These are phyloP conservation scores for Wiebesia pumilae DNA, from an alignment of 1,140 invertebrate species.

Conservation along the genomic window DNA sequence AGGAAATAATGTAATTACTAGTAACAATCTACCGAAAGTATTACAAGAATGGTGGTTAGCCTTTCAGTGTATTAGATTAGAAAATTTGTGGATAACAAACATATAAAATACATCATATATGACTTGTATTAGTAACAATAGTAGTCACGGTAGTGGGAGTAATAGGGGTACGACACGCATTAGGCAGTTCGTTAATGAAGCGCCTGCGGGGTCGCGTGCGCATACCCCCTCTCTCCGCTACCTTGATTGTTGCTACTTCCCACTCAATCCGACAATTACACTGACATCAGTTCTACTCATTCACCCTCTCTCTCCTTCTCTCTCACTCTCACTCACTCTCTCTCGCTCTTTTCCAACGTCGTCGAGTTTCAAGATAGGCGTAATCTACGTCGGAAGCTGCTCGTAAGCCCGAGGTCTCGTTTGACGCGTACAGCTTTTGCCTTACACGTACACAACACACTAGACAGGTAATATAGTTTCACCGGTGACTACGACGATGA, in stretches of 20 bases:
- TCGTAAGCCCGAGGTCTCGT: constrained; percentile 37
- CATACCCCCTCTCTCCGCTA: not conserved
- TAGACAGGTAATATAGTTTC: not conserved
- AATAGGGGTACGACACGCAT: not conserved
- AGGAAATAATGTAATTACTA: too few species aligned
- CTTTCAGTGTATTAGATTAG: not conserved
- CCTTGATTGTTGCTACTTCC: not conserved
- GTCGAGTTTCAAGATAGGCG: constrained; percentile 26
- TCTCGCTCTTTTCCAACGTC: not conserved
- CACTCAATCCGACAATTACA: constrained; percentile 32
- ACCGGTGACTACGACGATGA: not conserved
- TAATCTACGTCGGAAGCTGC: constrained; percentile 47
- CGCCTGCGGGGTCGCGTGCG: constrained; percentile 20
- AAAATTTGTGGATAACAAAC: not conserved
- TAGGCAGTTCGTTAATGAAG: constrained; percentile 38
- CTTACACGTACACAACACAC: not conserved
- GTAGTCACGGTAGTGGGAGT: not conserved
- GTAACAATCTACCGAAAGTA: not conserved
- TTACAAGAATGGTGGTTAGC: not conserved
- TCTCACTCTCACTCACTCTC: too few species aligned
- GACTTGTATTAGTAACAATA: not conserved
- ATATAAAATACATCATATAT: not conserved
- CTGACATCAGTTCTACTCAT: not conserved
- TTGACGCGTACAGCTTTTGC: not conserved
- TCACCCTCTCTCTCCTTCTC: not conserved